A percentile compares a stretch with the other conserved stretches of the same genome.
These are phyloP conservation scores for Spizaetus ornatus DNA, from an alignment of 2,113 vertebrate species.

Conservation along the genomic window DNA sequence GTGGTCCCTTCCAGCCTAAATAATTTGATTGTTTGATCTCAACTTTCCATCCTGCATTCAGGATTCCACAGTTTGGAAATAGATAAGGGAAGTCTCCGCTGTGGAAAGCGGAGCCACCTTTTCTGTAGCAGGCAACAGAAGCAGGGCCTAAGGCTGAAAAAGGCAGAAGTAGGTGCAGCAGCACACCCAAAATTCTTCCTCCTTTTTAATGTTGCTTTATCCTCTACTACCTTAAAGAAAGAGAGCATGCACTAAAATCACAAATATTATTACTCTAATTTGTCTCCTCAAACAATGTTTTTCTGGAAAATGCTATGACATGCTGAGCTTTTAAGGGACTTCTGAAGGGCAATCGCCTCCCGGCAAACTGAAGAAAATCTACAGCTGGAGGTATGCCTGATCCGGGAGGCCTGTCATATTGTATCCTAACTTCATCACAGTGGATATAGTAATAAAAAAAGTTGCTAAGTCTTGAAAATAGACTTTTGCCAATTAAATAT, in stretches of 20 bases:
- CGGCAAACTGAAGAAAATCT: neutral
- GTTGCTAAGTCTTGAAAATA: neutral
- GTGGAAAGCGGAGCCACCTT: neutral
- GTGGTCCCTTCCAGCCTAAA: neutral
- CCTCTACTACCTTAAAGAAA: neutral
- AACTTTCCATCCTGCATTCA: neutral
- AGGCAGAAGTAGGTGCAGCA: neutral
- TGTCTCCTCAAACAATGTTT: neutral
- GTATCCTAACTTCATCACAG: neutral
- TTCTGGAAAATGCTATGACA: neutral
- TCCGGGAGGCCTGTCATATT: neutral
- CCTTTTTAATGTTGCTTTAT: neutral
- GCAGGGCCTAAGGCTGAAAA: neutral
- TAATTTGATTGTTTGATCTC: neutral
- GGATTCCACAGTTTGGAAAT: neutral
- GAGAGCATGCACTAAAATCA: neutral
- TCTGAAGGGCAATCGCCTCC: neutral
- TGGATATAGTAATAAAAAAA: neutral
- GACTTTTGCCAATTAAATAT: neutral
- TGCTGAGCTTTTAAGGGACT: neutral
- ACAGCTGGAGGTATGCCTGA: neutral
- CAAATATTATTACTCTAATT: neutral
- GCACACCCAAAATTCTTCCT: neutral
- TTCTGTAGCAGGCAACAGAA: neutral
- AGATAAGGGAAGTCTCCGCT: neutral